Percentiles rank a stretch among this genome's conserved stretches.
Conservation (phyloP, 2,888 invertebrate species). For the Heliconius aoede region DNA sequence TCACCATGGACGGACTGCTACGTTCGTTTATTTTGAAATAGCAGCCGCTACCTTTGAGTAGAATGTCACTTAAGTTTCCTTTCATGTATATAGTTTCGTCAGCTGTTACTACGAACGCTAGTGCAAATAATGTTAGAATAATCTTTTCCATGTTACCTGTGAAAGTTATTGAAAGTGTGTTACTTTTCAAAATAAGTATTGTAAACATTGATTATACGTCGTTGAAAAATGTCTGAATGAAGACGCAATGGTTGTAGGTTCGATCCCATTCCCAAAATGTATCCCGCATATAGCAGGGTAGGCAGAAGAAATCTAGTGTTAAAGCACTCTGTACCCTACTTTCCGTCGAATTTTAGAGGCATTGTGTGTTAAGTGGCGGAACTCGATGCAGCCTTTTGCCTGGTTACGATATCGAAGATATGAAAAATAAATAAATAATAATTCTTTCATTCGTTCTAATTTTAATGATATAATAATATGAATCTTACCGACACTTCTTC, state of each 20-base stretch:
- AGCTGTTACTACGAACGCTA: background rate
- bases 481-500: background rate
- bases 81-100: background rate
- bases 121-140: background rate
- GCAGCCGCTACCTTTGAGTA: background rate
- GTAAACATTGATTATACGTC: background rate
- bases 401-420: no score
- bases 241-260: no score
- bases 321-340: no score
- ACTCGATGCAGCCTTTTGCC: no score
- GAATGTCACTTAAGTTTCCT: background rate
- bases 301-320: no score
- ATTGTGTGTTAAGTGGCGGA: no score
- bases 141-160: background rate
- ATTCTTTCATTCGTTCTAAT: background rate
- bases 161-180: background rate
- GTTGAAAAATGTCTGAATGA: no score
- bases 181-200: background rate
- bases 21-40: background rate
- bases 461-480: background rate
- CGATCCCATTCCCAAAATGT: no score
- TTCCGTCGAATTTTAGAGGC: no score
- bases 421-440: no score
- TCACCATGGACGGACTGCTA: background rate
- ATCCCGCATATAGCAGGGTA: no score